These are phyloP conservation scores for Drosophila subquinaria DNA, from an alignment of 2,888 invertebrate genomes.

Conservation along the genomic window DNA sequence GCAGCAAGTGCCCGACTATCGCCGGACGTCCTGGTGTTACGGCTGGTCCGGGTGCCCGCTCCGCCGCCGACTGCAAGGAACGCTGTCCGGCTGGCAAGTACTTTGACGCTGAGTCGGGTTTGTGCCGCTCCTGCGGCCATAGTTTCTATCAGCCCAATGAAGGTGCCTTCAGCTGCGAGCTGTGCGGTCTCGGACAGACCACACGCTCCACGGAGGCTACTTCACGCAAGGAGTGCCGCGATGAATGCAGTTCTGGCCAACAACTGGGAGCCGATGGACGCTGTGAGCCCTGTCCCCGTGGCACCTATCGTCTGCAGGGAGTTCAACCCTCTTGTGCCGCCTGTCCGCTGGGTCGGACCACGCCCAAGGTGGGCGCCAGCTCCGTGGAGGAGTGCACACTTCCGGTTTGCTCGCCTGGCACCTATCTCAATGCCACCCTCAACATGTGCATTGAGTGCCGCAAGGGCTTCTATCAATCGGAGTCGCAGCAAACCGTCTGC, in stretches of 20 bases:
- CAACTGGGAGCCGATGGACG: conserved; percentile 94
- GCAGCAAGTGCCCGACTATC: conserved; percentile 95
- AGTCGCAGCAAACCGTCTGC: conserved; percentile 94
- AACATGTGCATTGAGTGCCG: conserved; percentile 95
- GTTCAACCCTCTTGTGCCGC: conserved; percentile 94
- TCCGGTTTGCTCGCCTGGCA: conserved; percentile 94
- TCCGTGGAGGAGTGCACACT: conserved; percentile 96
- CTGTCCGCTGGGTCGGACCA: conserved; percentile 96
- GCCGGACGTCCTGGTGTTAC: conserved; percentile 96
- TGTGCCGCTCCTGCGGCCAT: conserved; percentile 96
- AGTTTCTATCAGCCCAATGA: conserved; percentile 97
- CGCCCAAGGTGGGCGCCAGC: conserved; percentile 93
- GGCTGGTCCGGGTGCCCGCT: conserved; percentile 93
- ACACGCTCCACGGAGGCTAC: conserved; percentile 96
- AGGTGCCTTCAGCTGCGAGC: conserved; percentile 94
- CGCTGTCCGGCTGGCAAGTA: conserved; percentile 97
- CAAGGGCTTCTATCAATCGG: conserved; percentile 95
- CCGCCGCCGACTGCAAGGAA: conserved; percentile 96
- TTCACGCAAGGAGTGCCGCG: conserved; percentile 94
- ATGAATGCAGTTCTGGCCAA: conserved; percentile 93
- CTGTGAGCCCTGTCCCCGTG: conserved; percentile 96
- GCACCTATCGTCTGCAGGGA: conserved; percentile 94
- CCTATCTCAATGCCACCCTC: conserved; percentile 93
- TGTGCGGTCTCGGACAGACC: conserved; percentile 96
- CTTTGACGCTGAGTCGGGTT: conserved; percentile 94